Percentiles rank a stretch among this genome's conserved stretches.
These are phyloP conservation scores for Euzetes globulus DNA, from an alignment of 2,888 invertebrate genomes.

Conservation along the genomic window DNA sequence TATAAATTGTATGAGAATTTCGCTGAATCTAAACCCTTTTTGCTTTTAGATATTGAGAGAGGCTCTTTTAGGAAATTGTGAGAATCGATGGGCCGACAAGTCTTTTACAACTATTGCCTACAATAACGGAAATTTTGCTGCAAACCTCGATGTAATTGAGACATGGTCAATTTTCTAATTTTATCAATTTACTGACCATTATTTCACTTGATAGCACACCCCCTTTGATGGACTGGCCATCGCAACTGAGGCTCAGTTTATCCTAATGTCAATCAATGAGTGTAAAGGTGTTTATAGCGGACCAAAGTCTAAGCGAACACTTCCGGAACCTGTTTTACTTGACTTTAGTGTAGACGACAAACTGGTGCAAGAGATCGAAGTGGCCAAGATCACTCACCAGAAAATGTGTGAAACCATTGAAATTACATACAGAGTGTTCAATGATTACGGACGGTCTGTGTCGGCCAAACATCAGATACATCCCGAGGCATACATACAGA, in stretches of 20 bases:
- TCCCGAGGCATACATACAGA: slow-evolving; percentile 58
- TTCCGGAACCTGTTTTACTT: slow-evolving; percentile 31
- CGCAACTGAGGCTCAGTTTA: slow-evolving; percentile 47
- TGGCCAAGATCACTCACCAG: slow-evolving; percentile 35
- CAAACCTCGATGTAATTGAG: slow-evolving; percentile 54
- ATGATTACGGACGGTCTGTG: slow-evolving; percentile 53
- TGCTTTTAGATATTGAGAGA: slow-evolving; percentile 24
- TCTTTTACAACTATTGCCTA: slow-evolving; percentile 51
- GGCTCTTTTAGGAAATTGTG: slow-evolving; percentile 52
- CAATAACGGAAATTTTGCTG: slow-evolving; percentile 52
- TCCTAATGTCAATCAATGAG: slow-evolving; percentile 43
- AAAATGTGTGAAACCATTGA: slow-evolving; percentile 27
- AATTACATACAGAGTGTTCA: slow-evolving; percentile 45
- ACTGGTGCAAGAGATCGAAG: slow-evolving; percentile 35
- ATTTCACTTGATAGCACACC: slow-evolving; percentile 49
- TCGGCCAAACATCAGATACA: slow-evolving; percentile 53
- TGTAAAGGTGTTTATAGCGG: slow-evolving; percentile 40
- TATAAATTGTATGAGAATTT: slow-evolving; percentile 12
- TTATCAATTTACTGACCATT: slow-evolving; percentile 30
- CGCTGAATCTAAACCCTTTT: not conserved
- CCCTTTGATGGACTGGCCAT: slow-evolving; percentile 51
- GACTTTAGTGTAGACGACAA: slow-evolving; percentile 40
- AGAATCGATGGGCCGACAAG: slow-evolving; percentile 57
- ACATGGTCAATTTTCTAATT: slow-evolving; percentile 13
- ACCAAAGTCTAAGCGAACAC: not conserved